A percentile compares a stretch with the other conserved stretches of the same genome.
Evolutionary conservation across 2,888 invertebrate species (phyloP).

Genomic region (Aspidiotus rigidus): DNA sequence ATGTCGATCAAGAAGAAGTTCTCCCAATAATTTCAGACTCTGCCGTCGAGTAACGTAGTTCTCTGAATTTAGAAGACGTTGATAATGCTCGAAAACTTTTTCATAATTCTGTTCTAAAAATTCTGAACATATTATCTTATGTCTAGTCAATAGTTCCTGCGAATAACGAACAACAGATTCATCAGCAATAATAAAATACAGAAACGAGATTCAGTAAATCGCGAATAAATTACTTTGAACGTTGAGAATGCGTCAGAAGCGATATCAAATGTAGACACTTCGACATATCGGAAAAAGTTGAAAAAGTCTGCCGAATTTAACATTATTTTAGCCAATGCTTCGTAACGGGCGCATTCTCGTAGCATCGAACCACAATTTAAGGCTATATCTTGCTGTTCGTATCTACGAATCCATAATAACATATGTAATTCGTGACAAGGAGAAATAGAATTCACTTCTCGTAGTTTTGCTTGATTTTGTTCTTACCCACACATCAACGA

Average conservation of each 20-base stretch:
- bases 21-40: slow-evolving; percentile 93
- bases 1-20: slow-evolving; percentile 93
- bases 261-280: slow-evolving; percentile 99
- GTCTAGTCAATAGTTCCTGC: slow-evolving; percentile 84
- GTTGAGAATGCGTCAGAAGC: slow-evolving; percentile 99
- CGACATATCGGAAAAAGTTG: slow-evolving; percentile 99
- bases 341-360: slow-evolving; percentile 94
- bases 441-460: background rate
- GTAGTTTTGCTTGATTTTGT: background rate
- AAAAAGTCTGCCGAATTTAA: slow-evolving; percentile 96
- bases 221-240: slow-evolving; percentile 69
- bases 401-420: slow-evolving; percentile 49
- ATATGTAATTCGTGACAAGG: too few species aligned
- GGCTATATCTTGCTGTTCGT: slow-evolving; percentile 98
- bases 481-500: slow-evolving; percentile 88
- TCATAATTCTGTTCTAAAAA: slow-evolving; percentile 99
- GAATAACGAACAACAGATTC: slow-evolving; percentile 41
- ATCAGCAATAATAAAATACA: background rate
- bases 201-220: background rate
- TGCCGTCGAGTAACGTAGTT: slow-evolving; percentile 99
- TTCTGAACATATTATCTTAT: slow-evolving; percentile 92
- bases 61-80: slow-evolving; percentile 93
- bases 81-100: slow-evolving; percentile 94
- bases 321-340: slow-evolving; percentile 97
- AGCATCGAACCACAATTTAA: slow-evolving; percentile 99